Evolutionary conservation across 2,797 vertebrate species (phyloP), one percentile per base, ranked within the genome.

Genomic region (Diplodus puntazzo): DNA sequence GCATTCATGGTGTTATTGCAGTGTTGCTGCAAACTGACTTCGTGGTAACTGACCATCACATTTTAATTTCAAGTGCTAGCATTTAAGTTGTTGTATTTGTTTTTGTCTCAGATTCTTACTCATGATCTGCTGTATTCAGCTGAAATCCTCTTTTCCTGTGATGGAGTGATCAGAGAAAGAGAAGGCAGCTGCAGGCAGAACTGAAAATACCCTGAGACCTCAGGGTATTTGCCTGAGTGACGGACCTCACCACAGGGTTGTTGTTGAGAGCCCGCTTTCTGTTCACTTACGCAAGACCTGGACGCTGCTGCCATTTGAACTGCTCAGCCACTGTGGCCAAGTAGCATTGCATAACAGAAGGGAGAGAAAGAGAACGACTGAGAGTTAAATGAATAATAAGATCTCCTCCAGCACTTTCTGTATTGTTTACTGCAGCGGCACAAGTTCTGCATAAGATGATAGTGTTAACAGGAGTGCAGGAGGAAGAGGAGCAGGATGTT

Each of bases 261-360:
- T 90, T 92, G 89, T 92, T 82, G 81, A 89, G 87, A 89, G 82
- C 64, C 79, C 13, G 46, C 68, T 88, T 87, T 92, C 82, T 72
- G 79, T 91, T 85, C 83, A 90, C 92, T 95, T 94, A 93, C 71
- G 93, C 94, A 95, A 95, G 91, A 92, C 84, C 91, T 92, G 92
- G 92, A 92, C 67, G 67, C 80, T 69, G 84, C 82, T 89, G 89
- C 87, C 76, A 83, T 88, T 81, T 89, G 80, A 92, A 75, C 88
- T 83, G 67, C 81, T 81, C 80, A 75, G 83, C 78, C 62, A n/a
- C 66, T 39, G 85, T 53, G 65, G 91, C 92, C 92, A 91, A 90
- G 78, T 59, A 60, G 58, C 45, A 79, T 95, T 95, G 91, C 91
- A 73, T 93, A 94, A 94, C 79, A 79, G 58, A 52, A 68, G 43